A percentile compares a stretch with the other conserved stretches of the same genome.
Conservation (phyloP, 1,140 invertebrate genomes). For the Wasmannia auropunctata region DNA sequence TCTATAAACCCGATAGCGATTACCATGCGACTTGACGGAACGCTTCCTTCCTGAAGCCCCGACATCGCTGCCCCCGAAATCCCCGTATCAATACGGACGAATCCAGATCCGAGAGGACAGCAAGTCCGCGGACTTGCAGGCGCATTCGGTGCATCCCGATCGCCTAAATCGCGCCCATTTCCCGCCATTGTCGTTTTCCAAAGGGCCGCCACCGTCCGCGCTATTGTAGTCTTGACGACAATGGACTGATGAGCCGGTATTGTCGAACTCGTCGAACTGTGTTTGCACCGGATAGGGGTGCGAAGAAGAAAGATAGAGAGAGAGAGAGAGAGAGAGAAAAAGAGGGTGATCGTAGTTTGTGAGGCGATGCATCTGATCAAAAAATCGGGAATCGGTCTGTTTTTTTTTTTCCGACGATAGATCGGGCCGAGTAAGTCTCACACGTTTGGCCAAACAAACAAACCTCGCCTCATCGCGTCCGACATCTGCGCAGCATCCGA, state of each 20-base stretch:
- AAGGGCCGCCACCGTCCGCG: constrained; percentile 24
- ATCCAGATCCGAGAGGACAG: background rate
- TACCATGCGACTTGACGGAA: background rate
- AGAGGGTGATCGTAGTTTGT: background rate
- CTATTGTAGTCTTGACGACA: constrained; percentile 72
- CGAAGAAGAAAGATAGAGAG: background rate
- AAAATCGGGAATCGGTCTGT: background rate
- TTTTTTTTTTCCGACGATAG: background rate
- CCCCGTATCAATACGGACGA: constrained; percentile 10
- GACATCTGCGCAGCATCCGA: background rate
- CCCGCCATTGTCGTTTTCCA: constrained; percentile 70
- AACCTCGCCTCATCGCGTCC: background rate
- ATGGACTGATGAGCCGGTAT: constrained; percentile 75
- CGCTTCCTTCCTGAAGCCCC: background rate
- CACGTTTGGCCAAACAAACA: background rate
- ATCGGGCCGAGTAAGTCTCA: constrained; percentile 4
- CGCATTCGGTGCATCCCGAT: constrained; percentile 41
- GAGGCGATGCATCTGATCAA: background rate
- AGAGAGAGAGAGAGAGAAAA: background rate
- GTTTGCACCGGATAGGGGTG: constrained; percentile 50
- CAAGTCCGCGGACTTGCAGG: background rate
- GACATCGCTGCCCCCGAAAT: constrained; percentile 13
- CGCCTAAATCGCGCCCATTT: constrained; percentile 46
- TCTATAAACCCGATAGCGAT: constrained; percentile 30
- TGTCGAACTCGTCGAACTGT: constrained; percentile 69